phyloP scores from a whole-genome alignment of 2,113 vertebrate genomes.

The Alces alces region DNA sequence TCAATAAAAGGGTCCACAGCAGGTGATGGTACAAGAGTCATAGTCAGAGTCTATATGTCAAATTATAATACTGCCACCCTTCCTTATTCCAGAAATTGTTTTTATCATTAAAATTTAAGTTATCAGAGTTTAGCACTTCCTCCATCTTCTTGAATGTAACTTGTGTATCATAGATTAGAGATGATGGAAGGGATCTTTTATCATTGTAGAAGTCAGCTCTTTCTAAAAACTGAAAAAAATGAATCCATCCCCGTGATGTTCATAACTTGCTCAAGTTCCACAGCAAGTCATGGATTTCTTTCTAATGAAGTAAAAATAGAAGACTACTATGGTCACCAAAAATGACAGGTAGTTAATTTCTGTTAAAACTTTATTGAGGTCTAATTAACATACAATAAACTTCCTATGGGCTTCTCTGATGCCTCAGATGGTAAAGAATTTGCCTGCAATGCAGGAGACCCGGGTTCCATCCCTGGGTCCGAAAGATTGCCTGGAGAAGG shows the following conservation, averaged over 20 bases:
- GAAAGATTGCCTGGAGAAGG: background rate
- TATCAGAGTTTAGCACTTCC: background rate
- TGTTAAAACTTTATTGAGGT: background rate
- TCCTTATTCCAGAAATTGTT: background rate
- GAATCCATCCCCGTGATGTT: background rate
- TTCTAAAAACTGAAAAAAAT: background rate
- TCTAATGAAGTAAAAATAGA: background rate
- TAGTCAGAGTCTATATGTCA: conserved; percentile 44
- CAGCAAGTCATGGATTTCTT: background rate
- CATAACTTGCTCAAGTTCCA: background rate
- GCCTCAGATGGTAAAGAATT: background rate
- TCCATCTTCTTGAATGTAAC: background rate
- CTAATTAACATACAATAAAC: background rate
- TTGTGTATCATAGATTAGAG: background rate
- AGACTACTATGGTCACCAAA: background rate
- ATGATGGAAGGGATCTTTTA: background rate
- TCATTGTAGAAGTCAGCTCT: background rate
- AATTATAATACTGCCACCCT: conserved; percentile 21
- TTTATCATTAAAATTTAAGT: background rate
- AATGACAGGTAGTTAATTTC: background rate
- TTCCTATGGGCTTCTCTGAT: background rate
- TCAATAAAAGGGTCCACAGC: conserved; percentile 43
- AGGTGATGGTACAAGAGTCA: conserved; percentile 44
- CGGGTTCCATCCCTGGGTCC: accelerated
- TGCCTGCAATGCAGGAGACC: background rate